Conservation (phyloP, 2,113 vertebrate species). For the Columba janthina region DNA sequence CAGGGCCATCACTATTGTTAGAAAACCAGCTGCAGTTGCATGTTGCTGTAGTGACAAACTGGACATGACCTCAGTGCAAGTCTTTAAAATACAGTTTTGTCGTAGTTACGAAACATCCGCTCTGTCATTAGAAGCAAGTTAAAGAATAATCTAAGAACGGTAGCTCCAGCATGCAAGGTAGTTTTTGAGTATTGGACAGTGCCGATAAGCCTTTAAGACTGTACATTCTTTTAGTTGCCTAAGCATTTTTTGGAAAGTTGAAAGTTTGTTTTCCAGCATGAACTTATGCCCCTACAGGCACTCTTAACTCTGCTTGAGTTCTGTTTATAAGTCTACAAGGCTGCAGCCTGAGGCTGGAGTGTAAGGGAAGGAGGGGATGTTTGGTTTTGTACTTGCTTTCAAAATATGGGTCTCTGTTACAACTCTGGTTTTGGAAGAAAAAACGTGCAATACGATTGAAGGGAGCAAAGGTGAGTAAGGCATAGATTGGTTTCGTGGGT, state of each 20-base stretch:
- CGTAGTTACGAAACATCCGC: background rate
- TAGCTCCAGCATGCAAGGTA: accelerated
- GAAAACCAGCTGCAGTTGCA: background rate
- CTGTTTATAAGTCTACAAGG: background rate
- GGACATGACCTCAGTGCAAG: background rate
- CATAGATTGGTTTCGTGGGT: background rate
- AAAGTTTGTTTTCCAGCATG: background rate
- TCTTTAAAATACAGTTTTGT: background rate
- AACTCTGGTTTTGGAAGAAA: background rate
- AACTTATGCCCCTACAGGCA: background rate
- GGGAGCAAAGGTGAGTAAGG: background rate
- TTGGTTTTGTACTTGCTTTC: background rate
- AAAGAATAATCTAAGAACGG: background rate
- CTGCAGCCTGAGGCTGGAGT: background rate
- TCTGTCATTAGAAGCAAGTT: background rate
- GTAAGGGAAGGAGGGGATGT: background rate
- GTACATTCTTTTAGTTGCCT: background rate
- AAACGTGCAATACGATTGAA: background rate
- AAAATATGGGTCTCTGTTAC: background rate
- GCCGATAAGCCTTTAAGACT: background rate
- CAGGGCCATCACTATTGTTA: slow-evolving; percentile 18
- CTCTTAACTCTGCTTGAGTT: background rate
- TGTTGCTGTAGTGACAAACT: slow-evolving; percentile 33
- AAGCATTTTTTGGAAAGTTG: background rate
- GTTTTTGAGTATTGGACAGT: background rate